Base-by-base conservation (phyloP, 2,888 invertebrate species). In the Patella pellucida region DNA sequence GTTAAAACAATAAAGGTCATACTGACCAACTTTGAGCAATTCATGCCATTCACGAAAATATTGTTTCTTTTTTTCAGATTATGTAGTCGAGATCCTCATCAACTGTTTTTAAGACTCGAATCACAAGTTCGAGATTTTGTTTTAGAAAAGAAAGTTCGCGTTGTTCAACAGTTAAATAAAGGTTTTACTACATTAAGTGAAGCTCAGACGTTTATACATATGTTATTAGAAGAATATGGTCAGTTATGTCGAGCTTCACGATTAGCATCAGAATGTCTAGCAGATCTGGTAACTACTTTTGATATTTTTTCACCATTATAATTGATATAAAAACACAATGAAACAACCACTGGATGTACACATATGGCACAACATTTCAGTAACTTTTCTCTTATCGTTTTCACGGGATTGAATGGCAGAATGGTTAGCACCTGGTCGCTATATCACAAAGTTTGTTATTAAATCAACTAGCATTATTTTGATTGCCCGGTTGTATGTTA, bases 91-190 rank as follows among this genome's bases (percentile, higher is more conserved):
- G 94, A 94, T 91, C 93, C 94, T 54, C 93, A 94, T 88, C 94
- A 94, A 87, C 91, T 94, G 79, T 94, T 93, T 86, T 92, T 94
- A 86, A 92, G 93, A 85, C 89, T 94, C 81, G 93, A 94, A 85
- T 93, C 93, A 75, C 93, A 94, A 85, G 92, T 94, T 50, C 92
- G 93, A 83, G 94, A 94, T 87, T 93, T 93, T 90, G 93, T 94
- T 78, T 92, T 93, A 81, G 94, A 94, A 88, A 93, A 94, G 81
- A 94, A 93, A 87, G 93, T 93, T 85, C 92, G 92, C 78, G 91
- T 93, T 78, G 89, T 93, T 79, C 92, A 92, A 83, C 92, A 93
- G 81, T 85, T 93, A 67, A 91, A 92, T 68, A 85, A 87, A 52
- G 92, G 92, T 73, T 91, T 90, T 85, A 92, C 92, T 85, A 91